These are phyloP conservation scores for Melanotaenia trifasciata DNA, from an alignment of 2,797 vertebrate species.

Conservation along the genomic window DNA sequence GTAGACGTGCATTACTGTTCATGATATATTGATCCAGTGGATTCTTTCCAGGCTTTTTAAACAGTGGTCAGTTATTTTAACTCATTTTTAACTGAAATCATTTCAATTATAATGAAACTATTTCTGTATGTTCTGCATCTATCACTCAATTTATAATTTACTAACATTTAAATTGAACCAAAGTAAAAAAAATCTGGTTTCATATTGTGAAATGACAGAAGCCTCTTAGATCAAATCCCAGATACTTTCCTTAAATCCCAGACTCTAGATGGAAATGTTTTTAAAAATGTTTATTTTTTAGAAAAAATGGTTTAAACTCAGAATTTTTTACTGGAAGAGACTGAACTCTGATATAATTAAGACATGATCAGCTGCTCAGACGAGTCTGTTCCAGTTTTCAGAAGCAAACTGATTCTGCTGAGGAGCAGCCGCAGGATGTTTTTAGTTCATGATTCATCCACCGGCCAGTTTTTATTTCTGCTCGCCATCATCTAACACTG, in stretches of 20 bases:
- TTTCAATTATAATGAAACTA: background rate
- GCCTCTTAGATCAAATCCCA: background rate
- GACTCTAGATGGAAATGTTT: background rate
- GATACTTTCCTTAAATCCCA: background rate
- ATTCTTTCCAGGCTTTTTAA: background rate
- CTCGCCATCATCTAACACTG: background rate
- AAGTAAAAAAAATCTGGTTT: background rate
- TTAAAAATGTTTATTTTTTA: background rate
- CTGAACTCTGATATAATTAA: background rate
- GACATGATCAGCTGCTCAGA: background rate
- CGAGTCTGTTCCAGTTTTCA: background rate
- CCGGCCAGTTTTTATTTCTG: background rate
- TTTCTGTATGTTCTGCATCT: background rate
- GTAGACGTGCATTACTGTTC: background rate
- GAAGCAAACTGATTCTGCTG: background rate
- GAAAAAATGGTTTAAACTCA: background rate
- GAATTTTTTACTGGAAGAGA: background rate
- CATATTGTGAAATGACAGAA: background rate
- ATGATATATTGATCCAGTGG: background rate
- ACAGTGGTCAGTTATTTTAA: background rate
- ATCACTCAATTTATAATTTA: background rate
- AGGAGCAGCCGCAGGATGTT: background rate
- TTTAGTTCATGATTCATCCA: background rate
- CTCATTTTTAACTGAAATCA: background rate
- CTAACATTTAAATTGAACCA: background rate